Base-by-base conservation (phyloP, 2,113 vertebrate genomes). In the Ophiodon elongatus region DNA sequence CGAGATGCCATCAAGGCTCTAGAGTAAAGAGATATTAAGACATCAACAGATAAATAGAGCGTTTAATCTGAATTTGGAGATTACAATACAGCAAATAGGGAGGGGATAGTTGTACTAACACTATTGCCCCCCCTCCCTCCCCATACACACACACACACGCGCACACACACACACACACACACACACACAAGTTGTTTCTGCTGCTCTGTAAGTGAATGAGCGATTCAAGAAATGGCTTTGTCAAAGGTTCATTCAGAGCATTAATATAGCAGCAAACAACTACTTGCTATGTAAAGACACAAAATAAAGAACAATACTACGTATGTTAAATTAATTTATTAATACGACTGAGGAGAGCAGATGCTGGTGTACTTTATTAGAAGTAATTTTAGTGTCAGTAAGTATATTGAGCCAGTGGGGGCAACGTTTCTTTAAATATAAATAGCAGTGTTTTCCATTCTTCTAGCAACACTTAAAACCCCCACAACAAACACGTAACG, bases 1-100 rank as follows among this genome's bases (percentile, higher is more conserved):
- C 56, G 75, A 84, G 73, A 81, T 82, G 71, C 62, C 60, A 45
- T 45, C 13, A 0, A 43, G 17, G 19, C 83, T 88, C 66, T 6
- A n/a, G 73, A 79, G 78, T 57, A 66, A 73, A 83, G 43, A 73
- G 29, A 88, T 73, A 89, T 81, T 57, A 76, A 81, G 73, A 62
- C 65, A 43, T 82, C 77, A 79, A 68, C 27, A 62, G 68, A 68
- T 84, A 77, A 60, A 85, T 33, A 66, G 43, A 76, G 74, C 54
- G 67, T 56, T 60, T 52, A 27, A 64, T 76, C 33, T 39, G 64
- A 59, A 71, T 79, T 70, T 81, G 67, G n/a, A 21, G 52, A 75
- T 66, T 21, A 50, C 41, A 67, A 72, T 57, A 33, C 39, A 6
- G 23, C 50, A 66, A 80, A 65, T 65, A 47, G 35, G 47, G 66